A percentile compares a stretch with the other conserved stretches of the same genome.
Evolutionary conservation across 2,888 invertebrate species (phyloP).

Genomic region (Leptogaster cylindrica): DNA sequence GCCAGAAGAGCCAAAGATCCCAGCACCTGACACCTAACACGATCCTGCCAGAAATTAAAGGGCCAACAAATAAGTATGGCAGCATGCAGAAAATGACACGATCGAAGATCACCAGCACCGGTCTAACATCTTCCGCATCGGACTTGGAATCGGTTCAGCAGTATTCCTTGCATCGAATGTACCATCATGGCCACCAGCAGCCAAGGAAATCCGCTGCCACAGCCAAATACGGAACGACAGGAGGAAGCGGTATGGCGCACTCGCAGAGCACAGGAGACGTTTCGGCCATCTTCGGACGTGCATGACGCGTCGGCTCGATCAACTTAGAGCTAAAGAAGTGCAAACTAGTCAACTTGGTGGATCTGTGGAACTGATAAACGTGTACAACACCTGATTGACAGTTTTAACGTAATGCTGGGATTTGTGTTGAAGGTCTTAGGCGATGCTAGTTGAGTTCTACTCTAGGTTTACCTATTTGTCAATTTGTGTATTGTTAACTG

Average conservation of each 20-base stretch:
- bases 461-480: constrained; percentile 24
- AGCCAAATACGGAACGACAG: constrained; percentile 15
- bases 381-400: constrained; percentile 18
- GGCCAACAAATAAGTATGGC: constrained; percentile 56
- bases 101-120: constrained; percentile 56
- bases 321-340: constrained; percentile 61
- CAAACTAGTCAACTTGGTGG: constrained; percentile 63
- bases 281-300: constrained; percentile 69
- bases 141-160: constrained; percentile 60
- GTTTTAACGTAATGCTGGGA: constrained; percentile 29
- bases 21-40: constrained; percentile 54
- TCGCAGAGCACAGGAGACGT: constrained; percentile 72
- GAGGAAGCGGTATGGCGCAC: constrained; percentile 63
- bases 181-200: constrained; percentile 56
- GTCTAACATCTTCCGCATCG: constrained; percentile 59
- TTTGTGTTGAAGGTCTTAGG: constrained; percentile 5
- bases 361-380: constrained; percentile 57
- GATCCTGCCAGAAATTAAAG: constrained; percentile 60
- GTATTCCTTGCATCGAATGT: constrained; percentile 60
- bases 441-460: constrained; percentile 29
- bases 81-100: constrained; percentile 60
- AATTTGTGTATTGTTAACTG: constrained; percentile 32
- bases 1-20: constrained; percentile 42
- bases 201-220: constrained; percentile 51
- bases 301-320: constrained; percentile 65